Percentiles rank a stretch among this genome's conserved stretches.
Evolutionary conservation across 2,797 vertebrate species (phyloP).

Genomic region (Picus viridis): DNA sequence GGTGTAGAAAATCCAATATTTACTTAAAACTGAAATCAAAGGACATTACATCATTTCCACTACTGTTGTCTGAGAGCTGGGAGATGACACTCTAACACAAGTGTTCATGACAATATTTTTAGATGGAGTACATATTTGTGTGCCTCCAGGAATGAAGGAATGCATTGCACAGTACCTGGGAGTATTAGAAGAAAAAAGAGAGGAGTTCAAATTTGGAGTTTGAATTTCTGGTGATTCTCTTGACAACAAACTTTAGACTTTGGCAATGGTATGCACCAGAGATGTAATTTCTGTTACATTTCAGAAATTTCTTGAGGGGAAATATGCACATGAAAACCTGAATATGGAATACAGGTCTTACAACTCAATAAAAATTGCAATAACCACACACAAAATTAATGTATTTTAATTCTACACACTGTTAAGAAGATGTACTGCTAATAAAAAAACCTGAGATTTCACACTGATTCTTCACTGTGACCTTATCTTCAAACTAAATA

Average conservation of each 20-base stretch:
- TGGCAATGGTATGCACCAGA: not conserved
- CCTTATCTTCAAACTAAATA: not conserved
- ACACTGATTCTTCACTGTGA: not conserved
- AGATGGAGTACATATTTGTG: not conserved
- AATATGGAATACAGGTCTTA: not conserved
- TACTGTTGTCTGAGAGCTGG: not conserved
- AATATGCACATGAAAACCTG: not conserved
- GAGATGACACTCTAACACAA: not conserved
- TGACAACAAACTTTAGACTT: not conserved
- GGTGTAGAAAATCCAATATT: slow-evolving; percentile 17
- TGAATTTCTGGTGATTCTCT: not conserved
- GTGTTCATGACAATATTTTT: not conserved
- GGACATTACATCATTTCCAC: not conserved
- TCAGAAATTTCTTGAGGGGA: slow-evolving; percentile 1
- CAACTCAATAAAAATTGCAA: not conserved
- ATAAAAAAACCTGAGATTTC: not conserved
- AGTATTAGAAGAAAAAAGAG: not conserved
- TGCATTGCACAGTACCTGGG: not conserved
- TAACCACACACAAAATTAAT: not conserved
- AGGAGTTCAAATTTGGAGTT: not conserved
- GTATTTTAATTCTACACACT: not conserved
- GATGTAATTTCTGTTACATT: not conserved
- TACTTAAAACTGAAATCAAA: slow-evolving; percentile 4
- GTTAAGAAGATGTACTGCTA: not conserved
- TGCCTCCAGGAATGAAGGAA: not conserved